Evolutionary conservation across 1,140 invertebrate species (phyloP), one percentile per base, ranked within the genome.

Genomic region (Cataglyphis hispanica): DNA sequence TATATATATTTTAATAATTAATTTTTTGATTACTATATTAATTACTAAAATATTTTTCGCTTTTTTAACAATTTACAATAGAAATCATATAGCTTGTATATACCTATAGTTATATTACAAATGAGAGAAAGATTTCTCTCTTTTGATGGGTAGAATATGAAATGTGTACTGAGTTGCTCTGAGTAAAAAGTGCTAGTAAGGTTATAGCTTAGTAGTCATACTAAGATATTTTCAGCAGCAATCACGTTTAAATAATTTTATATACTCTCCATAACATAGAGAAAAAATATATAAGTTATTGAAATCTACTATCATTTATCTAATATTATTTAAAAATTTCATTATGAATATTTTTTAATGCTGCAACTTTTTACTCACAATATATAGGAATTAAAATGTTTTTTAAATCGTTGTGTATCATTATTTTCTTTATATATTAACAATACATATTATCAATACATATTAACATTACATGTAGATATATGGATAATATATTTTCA

Each of bases 401-500:
- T 27, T 22, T 11, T 27, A 50, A 74, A 27, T 50, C 4, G 19
- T 50, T 50, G 19, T 50, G 10, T 63, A 46, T 66, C 43, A 50
- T 60, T n/a, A 50, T 46, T n/a, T 13, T 7, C 19, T 85, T 56
- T 7, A 72, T 43, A 72, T 25, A 56, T 50, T 64, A 86, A 37
- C n/a, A 50, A 37, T 78, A 53, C 27, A n/a, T n/a, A n/a, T n/a
- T n/a, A n/a, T n/a, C n/a, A n/a, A n/a, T n/a, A n/a, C n/a, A n/a
- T n/a, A n/a, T n/a, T n/a, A n/a, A n/a, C n/a, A 70, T 34, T 75
- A 50, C 22, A 67, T 53, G 22, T 22, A 37, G 37, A 66, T 27
- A 72, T 37, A 56, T 84, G 61, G 40, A 74, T 27, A 61, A 43
- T 67, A 37, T 46, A 3, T 69, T 74, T 66, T 72, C 43, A 5